Evolutionary conservation across 2,888 invertebrate genomes (phyloP).

Genomic region (Meghimatium bilineatum): DNA sequence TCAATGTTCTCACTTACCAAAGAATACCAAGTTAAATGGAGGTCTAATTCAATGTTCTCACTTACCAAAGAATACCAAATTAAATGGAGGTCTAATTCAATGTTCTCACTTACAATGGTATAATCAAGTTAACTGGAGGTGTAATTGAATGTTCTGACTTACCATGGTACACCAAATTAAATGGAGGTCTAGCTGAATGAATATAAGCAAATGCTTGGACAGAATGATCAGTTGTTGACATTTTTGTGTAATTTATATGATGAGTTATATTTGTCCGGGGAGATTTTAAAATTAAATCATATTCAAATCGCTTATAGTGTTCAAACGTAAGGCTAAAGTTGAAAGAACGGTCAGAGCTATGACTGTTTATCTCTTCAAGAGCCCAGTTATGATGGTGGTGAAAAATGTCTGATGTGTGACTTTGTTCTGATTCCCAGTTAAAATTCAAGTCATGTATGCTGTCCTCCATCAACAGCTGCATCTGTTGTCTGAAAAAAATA

Average conservation of each 20-base stretch:
- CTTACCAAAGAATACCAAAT: no score
- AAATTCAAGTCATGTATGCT: slow-evolving; percentile 18
- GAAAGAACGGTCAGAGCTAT: slow-evolving; percentile 36
- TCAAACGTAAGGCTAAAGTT: slow-evolving; percentile 14
- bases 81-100: no score
- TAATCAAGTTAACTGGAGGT: no score
- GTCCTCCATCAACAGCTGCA: not conserved
- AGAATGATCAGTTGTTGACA: slow-evolving; percentile 11
- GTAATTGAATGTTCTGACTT: not conserved
- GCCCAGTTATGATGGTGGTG: slow-evolving; percentile 37
- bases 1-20: no score
- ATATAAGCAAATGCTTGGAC: slow-evolving; percentile 25
- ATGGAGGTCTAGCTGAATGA: slow-evolving; percentile 16
- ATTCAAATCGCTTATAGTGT: slow-evolving; percentile 31
- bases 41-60: no score
- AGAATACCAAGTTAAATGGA: no score
- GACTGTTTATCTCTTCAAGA: slow-evolving; percentile 20
- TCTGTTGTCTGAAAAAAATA: slow-evolving; percentile 16
- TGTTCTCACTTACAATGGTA: no score
- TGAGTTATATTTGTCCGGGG: slow-evolving; percentile 38
- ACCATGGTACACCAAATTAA: slow-evolving; percentile 34
- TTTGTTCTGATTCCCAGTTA: slow-evolving; percentile 21
- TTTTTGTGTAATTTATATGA: slow-evolving; percentile 30
- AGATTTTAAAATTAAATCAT: slow-evolving; percentile 20
- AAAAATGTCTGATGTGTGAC: slow-evolving; percentile 11